These are phyloP conservation scores for Euplagia quadripunctaria DNA, from an alignment of 2,888 invertebrate species.

Conservation along the genomic window DNA sequence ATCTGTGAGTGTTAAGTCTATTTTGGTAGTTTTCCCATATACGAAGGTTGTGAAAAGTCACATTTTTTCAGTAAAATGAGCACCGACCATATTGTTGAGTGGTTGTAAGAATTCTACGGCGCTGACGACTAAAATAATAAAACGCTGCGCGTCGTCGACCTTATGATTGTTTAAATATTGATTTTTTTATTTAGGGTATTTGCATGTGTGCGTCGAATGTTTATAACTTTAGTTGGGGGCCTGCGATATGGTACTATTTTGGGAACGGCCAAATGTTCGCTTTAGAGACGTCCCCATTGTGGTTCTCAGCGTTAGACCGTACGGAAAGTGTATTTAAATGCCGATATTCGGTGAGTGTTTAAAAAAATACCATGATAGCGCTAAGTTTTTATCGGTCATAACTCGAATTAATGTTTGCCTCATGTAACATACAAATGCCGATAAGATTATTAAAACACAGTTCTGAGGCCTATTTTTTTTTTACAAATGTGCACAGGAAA, in stretches of 20 bases:
- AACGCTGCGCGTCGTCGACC: conserved; percentile 43
- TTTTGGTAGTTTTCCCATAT: conserved; percentile 73
- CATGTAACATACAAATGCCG: conserved; percentile 47
- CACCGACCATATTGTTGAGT: conserved; percentile 72
- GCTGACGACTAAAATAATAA: conserved; percentile 18
- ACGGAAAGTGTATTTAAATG: conserved; percentile 39
- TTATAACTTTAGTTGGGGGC: conserved; percentile 85
- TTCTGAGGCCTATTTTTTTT: conserved; percentile 51
- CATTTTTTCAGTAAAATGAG: conserved; percentile 78
- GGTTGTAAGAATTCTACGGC: conserved; percentile 8
- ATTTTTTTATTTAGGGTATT: conserved; percentile 69
- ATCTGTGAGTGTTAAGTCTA: conserved; percentile 72
- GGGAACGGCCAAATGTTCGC: conserved; percentile 82
- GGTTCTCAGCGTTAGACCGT: conserved; percentile 37
- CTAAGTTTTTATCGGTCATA: conserved; percentile 69
- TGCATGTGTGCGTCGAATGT: conserved; percentile 76
- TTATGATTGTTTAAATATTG: conserved; percentile 75
- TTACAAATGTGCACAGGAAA: conserved; percentile 41
- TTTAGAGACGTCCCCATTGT: conserved; percentile 73
- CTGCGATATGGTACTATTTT: conserved; percentile 81
- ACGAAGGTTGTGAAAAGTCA: conserved; percentile 78
- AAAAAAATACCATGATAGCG: conserved; percentile 42
- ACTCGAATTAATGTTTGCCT: conserved; percentile 63
- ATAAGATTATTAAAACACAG: conserved; percentile 53
- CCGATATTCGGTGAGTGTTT: conserved; percentile 48